Evolutionary conservation across 2,888 invertebrate species (phyloP).

Genomic region (Athalia rosae): DNA sequence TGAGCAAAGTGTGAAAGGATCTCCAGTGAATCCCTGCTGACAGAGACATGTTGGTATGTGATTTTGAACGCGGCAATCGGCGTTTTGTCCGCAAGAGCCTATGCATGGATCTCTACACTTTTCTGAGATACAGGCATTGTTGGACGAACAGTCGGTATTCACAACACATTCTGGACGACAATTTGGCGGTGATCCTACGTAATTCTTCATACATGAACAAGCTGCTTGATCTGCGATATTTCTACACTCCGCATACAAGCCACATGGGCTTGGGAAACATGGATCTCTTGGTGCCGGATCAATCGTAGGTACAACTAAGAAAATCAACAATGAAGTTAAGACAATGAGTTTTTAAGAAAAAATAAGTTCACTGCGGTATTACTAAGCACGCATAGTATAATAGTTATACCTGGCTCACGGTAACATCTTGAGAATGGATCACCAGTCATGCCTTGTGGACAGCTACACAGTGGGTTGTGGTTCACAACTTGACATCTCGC

Average conservation of each 20-base stretch:
- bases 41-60: conserved; percentile 83
- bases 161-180: conserved; percentile 81
- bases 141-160: conserved; percentile 80
- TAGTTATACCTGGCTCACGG: conserved; percentile 70
- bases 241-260: conserved; percentile 82
- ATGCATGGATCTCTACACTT: conserved; percentile 84
- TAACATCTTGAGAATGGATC: conserved; percentile 87
- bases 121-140: conserved; percentile 82
- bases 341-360: neutral
- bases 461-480: conserved; percentile 89
- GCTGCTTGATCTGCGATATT: conserved; percentile 78
- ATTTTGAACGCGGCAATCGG: conserved; percentile 82
- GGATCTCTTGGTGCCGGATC: conserved; percentile 75
- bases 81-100: conserved; percentile 83
- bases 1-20: conserved; percentile 80
- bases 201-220: conserved; percentile 80
- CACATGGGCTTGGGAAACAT: conserved; percentile 85
- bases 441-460: conserved; percentile 83
- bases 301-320: conserved; percentile 47
- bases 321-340: neutral
- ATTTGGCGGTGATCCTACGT: conserved; percentile 82
- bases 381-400: neutral
- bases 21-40: conserved; percentile 78
- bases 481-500: conserved; percentile 87
- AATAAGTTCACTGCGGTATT: neutral